A percentile compares a stretch with the other conserved stretches of the same genome.
These are phyloP conservation scores for Pteropus alecto DNA, from an alignment of 2,113 vertebrate species.

Conservation along the genomic window DNA sequence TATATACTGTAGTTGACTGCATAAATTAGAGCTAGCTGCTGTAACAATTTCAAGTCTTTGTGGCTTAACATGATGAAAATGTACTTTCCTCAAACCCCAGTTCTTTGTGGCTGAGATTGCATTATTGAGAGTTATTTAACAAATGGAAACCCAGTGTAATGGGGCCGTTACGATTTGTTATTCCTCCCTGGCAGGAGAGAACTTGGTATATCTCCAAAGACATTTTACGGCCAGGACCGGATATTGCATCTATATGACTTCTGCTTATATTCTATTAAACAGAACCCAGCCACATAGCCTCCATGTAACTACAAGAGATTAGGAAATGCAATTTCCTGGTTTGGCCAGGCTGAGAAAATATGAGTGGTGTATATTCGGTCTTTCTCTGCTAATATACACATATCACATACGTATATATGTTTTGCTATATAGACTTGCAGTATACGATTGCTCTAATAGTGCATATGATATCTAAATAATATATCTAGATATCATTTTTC, in stretches of 20 bases:
- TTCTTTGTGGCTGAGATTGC: neutral
- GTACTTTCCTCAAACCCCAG: neutral
- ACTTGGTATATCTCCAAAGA: neutral
- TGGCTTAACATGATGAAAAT: neutral
- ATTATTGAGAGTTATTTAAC: neutral
- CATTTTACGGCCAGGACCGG: neutral
- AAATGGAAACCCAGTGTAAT: neutral
- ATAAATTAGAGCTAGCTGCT: neutral
- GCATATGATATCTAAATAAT: neutral
- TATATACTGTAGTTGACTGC: too few species aligned
- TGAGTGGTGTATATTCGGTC: neutral
- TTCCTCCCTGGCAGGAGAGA: neutral
- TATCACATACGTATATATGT: neutral
- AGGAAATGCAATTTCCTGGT: neutral
- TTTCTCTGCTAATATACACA: neutral
- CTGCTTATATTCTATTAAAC: neutral
- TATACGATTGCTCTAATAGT: neutral
- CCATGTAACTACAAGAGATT: neutral
- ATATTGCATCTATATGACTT: neutral
- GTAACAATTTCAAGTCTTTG: neutral
- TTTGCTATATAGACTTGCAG: neutral
- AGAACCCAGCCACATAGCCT: neutral
- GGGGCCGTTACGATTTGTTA: neutral
- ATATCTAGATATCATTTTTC: neutral
- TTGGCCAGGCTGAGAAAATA: neutral